Conservation (phyloP, 2,888 invertebrate species). For the Coenonympha arcania region DNA sequence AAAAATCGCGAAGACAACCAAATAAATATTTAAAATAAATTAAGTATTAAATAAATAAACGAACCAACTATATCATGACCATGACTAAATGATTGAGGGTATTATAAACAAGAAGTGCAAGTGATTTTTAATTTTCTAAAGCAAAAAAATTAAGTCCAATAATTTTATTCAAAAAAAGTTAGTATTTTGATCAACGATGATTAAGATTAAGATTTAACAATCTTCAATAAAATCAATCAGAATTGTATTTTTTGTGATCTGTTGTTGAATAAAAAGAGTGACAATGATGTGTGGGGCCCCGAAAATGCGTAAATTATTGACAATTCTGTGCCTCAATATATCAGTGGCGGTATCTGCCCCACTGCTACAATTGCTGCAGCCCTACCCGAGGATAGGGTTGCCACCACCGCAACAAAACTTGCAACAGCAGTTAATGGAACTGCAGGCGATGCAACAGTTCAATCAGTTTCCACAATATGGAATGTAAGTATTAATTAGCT, state of each 20-base stretch:
- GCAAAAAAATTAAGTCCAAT: too few species aligned
- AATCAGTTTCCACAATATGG: constrained; percentile 32
- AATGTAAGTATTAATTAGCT: constrained; percentile 44
- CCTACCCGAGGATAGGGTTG: constrained; percentile 30
- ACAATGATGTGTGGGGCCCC: constrained; percentile 6
- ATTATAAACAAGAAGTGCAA: too few species aligned
- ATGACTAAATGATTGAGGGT: too few species aligned
- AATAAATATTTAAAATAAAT: too few species aligned
- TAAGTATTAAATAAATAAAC: too few species aligned
- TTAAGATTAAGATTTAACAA: too few species aligned
- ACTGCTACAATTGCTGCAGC: constrained; percentile 33
- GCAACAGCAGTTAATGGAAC: constrained; percentile 35
- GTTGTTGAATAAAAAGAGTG: background rate
- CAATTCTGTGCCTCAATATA: constrained; percentile 36
- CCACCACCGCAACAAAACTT: constrained; percentile 34
- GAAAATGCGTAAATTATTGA: constrained; percentile 1
- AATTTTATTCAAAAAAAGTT: too few species aligned
- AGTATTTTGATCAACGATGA: too few species aligned
- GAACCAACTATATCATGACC: too few species aligned
- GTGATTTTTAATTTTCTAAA: background rate
- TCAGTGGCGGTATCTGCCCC: constrained; percentile 38
- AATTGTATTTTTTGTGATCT: background rate
- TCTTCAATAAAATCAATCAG: background rate
- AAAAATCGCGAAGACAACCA: too few species aligned
- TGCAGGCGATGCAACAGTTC: constrained; percentile 36